Base-by-base conservation (phyloP, 2,888 invertebrate species). In the Parapristionchus giblindavisi region DNA sequence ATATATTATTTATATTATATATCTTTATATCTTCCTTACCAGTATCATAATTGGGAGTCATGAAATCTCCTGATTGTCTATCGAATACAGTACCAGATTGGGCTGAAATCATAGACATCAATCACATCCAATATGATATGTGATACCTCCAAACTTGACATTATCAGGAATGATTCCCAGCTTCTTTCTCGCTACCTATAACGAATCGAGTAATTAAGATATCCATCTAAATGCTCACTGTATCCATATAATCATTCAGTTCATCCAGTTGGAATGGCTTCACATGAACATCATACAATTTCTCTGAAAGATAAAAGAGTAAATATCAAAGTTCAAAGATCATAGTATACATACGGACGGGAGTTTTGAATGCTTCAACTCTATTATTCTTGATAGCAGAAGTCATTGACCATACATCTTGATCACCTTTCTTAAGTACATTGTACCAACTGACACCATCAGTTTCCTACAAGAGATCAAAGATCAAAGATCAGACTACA, bases 381-480 rank as follows among this genome's bases (percentile, higher is more conserved):
- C 54, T 8, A 29, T 63, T 63, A 36, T 34, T 75, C 54, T 54
- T 52, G 14, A 73, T n/a, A 1, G 40, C 29, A 2, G 68, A 11
- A 14, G 11, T 29, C 43, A 48, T 43, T 11, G 77, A 80, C 84
- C 84, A 84, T 38, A 81, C 81, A 63, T 85, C 85, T 29, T 77
- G 65, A 11, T 76, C 80, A 11, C 80, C 82, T 38, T 80, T 71
- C 76, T 89, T 85, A 63, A 93, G 88, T 77, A 94, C 93, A 87
- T 95, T 94, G 88, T 94, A 94, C 87, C 94, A 94, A 87, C 94
- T 93, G 6, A 94, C 92, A 21, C 90, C 90, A 78, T 89, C 87
- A 0, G 94, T 92, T 24, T 80, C 81, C 85, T 85, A 40, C 40
- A 48, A 3, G n/a, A 54, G 24, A 61, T 61, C 24, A 6, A 6